These are phyloP conservation scores for Stratiomys singularior DNA, from an alignment of 2,888 invertebrate genomes.

Conservation along the genomic window DNA sequence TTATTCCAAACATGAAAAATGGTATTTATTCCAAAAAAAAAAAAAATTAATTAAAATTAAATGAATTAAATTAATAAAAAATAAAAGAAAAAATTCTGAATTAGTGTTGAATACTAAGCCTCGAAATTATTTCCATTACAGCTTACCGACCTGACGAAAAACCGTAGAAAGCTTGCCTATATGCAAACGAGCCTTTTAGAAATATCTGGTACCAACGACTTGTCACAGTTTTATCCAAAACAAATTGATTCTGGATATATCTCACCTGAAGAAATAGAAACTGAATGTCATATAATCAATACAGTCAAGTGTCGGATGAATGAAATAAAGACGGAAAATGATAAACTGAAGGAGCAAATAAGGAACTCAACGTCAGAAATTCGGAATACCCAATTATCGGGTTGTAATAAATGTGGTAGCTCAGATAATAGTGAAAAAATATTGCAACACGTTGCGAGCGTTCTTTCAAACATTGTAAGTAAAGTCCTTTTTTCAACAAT, in stretches of 20 bases:
- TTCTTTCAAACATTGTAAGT: constrained; percentile 47
- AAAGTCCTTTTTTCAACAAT: too few relatives aligned
- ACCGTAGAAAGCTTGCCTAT: constrained; percentile 38
- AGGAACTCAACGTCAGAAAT: constrained; percentile 35
- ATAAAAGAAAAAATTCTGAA: too few relatives aligned
- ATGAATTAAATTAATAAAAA: too few relatives aligned
- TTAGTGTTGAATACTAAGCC: too few relatives aligned
- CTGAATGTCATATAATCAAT: constrained; percentile 41
- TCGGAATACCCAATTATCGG: not conserved
- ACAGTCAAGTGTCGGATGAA: constrained; percentile 18
- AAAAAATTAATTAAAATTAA: too few relatives aligned
- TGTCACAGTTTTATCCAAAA: not conserved
- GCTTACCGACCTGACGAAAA: constrained; percentile 16
- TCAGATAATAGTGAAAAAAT: constrained; percentile 25
- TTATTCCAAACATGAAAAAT: too few relatives aligned
- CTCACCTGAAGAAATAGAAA: constrained; percentile 47
- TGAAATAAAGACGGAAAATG: constrained; percentile 41
- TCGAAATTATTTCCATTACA: too few relatives aligned
- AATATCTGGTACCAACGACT: constrained; percentile 16
- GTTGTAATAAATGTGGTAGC: not conserved
- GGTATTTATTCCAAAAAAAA: too few relatives aligned
- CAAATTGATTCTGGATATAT: constrained; percentile 44
- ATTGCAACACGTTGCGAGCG: constrained; percentile 40
- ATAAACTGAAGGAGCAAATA: constrained; percentile 31
- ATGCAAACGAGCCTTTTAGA: constrained; percentile 30